Percentiles rank a stretch among this genome's conserved stretches.
phyloP scores from a whole-genome alignment of 2,113 vertebrate species.

The Podarcis raffonei region DNA sequence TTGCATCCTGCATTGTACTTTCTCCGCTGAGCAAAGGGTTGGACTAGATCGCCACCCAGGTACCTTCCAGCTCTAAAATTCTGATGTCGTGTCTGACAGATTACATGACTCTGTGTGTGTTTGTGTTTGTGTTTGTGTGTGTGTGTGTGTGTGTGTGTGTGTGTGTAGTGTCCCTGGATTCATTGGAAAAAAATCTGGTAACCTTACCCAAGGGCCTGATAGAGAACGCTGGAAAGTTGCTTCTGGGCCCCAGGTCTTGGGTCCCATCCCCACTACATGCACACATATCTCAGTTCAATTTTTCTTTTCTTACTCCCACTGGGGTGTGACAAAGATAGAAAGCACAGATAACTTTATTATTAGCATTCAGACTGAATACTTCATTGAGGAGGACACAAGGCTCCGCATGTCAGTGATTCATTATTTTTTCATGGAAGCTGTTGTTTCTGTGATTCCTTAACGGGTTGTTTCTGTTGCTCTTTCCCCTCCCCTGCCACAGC shows the following conservation, averaged over 20 bases:
- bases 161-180: too few species aligned
- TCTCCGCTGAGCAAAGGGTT: not conserved
- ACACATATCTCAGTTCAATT: not conserved
- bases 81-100: not conserved
- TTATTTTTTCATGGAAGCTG: constrained; percentile 6
- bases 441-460: not conserved
- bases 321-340: not conserved
- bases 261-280: too few species aligned
- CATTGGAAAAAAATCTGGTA: too few species aligned
- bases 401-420: constrained; percentile 4
- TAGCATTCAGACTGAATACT: not conserved
- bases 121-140: too few species aligned
- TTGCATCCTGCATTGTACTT: not conserved
- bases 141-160: too few species aligned
- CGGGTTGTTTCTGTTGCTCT: not conserved
- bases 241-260: too few species aligned
- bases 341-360: not conserved
- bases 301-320: not conserved
- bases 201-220: too few species aligned
- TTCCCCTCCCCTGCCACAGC: constrained; percentile 6
- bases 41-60: not conserved
- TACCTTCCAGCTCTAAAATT: not conserved
- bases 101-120: too few species aligned
- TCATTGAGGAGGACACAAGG: not conserved
- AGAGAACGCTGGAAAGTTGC: too few species aligned